Evolutionary conservation across 2,113 vertebrate species (phyloP), one percentile per base, ranked within the genome.

Genomic region (Halichoerus grypus): DNA sequence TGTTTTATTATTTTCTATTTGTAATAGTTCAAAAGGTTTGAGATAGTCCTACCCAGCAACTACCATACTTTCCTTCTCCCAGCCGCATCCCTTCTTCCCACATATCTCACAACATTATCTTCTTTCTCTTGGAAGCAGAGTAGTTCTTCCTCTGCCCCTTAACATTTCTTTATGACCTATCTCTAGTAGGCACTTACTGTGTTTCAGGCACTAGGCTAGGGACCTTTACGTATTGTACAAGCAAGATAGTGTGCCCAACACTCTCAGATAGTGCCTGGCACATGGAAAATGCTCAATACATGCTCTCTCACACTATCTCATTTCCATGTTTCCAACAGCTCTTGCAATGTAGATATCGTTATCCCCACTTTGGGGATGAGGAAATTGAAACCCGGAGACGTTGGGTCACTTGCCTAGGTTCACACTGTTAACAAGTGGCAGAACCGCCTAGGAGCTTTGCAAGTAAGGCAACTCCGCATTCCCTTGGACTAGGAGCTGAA

Each of bases 11-110:
- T 42, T 39, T 72, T 42, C 36, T 69, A 31, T 63, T 94, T 49
- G n/a, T 79, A 65, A 53, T 42, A 46, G 33, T 31, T 63, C 36
- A n/a, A 8, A 76, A 79, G 24, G 42, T 72, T 63, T 63, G 67
- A 74, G 49, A 59, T 36, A 39, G 4, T 80, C 36, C 59, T 13
- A 81, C 57, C 21, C 59, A 19, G 26, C 21, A 74, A 39, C 13
- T 81, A 31, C 71, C 55, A 61, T 5, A 24, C 53, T 33, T 80
- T 46, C 77, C 36, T 67, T 89, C 42, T 55, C 65, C 42, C 51
- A 86, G 18, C 19, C n/a, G 4, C 61, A 84, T 84, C 80, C 14
- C 46, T 67, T 89, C 88, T 94, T 97, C 59, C 46, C 69, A 82
- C 4, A 10, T 63, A 15, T 65, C 12, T 71, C 19, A 31, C 14